Percentiles rank a stretch among this genome's conserved stretches.
Evolutionary conservation across 2,113 vertebrate genomes (phyloP).

Genomic region (Melanocharis versteri): DNA sequence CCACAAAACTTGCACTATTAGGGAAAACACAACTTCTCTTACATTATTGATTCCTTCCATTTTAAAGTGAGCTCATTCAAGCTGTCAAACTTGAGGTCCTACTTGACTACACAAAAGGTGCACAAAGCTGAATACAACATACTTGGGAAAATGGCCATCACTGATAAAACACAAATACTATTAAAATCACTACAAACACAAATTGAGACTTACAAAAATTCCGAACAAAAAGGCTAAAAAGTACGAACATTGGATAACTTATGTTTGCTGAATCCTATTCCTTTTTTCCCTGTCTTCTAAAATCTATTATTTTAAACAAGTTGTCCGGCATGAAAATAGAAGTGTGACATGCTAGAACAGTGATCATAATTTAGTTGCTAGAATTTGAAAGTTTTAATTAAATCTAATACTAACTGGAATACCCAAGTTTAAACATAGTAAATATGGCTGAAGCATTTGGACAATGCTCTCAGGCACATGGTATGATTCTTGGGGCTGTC

Average conservation of each 20-base stretch:
- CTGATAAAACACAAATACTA: neutral
- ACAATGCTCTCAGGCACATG: neutral
- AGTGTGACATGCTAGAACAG: neutral
- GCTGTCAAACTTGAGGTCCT: neutral
- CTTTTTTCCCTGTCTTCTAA: neutral
- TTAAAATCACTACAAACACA: neutral
- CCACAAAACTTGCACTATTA: neutral
- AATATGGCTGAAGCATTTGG: neutral
- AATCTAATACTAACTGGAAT: neutral
- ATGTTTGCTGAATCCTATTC: neutral
- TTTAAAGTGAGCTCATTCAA: neutral
- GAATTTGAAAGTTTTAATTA: neutral
- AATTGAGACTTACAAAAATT: neutral
- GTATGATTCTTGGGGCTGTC: neutral
- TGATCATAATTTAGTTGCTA: neutral
- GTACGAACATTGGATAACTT: neutral
- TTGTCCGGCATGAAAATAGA: neutral
- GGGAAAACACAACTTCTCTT: neutral
- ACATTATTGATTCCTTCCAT: neutral
- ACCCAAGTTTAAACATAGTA: neutral
- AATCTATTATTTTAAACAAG: neutral
- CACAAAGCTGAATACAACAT: neutral
- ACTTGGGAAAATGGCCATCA: neutral
- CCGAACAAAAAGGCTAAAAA: neutral
- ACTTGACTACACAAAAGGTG: neutral